phyloP scores from a whole-genome alignment of 1,140 invertebrate species.

The Cyrtorhinus lividipennis region DNA sequence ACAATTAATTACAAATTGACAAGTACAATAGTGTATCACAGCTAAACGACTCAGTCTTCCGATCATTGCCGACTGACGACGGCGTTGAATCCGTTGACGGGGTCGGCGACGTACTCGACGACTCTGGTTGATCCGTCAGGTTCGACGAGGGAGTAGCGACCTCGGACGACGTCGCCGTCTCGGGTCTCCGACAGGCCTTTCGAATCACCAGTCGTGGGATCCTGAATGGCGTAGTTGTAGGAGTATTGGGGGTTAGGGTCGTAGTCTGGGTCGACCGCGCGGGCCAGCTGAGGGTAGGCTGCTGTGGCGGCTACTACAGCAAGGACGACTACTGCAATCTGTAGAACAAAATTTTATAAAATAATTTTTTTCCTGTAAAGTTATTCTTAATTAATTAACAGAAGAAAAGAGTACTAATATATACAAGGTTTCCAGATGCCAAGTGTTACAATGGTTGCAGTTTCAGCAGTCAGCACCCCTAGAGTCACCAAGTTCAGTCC shows the following conservation, averaged over 20 bases:
- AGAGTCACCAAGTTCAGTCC: too few relatives aligned
- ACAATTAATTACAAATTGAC: too few relatives aligned
- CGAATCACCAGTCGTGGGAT: slow-evolving; percentile 34
- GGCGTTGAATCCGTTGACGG: slow-evolving; percentile 5
- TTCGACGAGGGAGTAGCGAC: neutral
- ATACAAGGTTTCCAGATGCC: too few relatives aligned
- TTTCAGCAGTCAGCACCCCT: too few relatives aligned
- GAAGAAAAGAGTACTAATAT: too few relatives aligned
- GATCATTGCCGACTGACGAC: slow-evolving; percentile 1
- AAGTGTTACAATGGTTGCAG: too few relatives aligned
- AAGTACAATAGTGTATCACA: too few relatives aligned
- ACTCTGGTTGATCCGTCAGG: neutral
- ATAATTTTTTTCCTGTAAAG: too few relatives aligned
- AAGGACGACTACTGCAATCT: neutral
- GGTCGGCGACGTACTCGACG: neutral
- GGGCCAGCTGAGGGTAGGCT: neutral
- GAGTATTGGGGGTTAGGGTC: slow-evolving; percentile 8
- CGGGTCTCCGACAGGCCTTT: slow-evolving; percentile 25
- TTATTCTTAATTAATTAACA: too few relatives aligned
- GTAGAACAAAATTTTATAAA: too few relatives aligned
- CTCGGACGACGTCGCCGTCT: neutral
- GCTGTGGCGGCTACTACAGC: neutral
- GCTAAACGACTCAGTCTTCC: neutral
- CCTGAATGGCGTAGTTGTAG: slow-evolving; percentile 20
- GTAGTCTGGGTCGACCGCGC: neutral